Percentiles rank a stretch among this genome's conserved stretches.
These are phyloP conservation scores for Dexiosoma caninum DNA, from an alignment of 2,888 invertebrate species.

Conservation along the genomic window DNA sequence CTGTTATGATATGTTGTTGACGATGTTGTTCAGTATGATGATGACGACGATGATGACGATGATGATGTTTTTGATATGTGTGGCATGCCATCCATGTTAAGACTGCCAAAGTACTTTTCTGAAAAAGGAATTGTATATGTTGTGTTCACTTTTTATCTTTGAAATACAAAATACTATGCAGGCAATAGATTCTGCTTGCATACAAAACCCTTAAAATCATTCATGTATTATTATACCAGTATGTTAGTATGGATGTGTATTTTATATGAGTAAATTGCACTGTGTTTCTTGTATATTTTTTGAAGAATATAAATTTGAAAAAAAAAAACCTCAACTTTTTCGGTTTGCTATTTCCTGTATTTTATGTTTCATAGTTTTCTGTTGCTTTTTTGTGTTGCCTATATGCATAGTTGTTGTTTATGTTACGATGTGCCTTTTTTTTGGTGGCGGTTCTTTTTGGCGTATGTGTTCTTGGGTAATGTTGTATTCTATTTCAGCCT, in stretches of 20 bases:
- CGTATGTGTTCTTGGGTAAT: conserved; percentile 12
- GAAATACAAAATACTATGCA: conserved; percentile 1
- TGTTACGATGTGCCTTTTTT: conserved; percentile 10
- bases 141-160: conserved; percentile 24
- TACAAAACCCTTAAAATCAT: neutral
- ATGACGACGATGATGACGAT: conserved; percentile 15
- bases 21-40: conserved; percentile 29
- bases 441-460: neutral
- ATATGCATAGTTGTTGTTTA: neutral
- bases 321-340: conserved; percentile 1
- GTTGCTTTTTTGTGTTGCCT: neutral
- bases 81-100: conserved; percentile 54
- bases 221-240: neutral
- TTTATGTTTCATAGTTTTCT: neutral
- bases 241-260: neutral
- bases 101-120: conserved; percentile 50
- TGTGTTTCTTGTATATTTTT: conserved; percentile 2
- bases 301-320: conserved; percentile 20
- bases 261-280: neutral
- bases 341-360: neutral
- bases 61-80: conserved; percentile 51
- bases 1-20: conserved; percentile 38
- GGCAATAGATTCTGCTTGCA: neutral
- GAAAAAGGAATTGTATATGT: conserved; percentile 20
- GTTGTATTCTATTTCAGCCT: neutral